Conservation (phyloP, 2,113 vertebrate genomes). For the Carassius gibelio region DNA sequence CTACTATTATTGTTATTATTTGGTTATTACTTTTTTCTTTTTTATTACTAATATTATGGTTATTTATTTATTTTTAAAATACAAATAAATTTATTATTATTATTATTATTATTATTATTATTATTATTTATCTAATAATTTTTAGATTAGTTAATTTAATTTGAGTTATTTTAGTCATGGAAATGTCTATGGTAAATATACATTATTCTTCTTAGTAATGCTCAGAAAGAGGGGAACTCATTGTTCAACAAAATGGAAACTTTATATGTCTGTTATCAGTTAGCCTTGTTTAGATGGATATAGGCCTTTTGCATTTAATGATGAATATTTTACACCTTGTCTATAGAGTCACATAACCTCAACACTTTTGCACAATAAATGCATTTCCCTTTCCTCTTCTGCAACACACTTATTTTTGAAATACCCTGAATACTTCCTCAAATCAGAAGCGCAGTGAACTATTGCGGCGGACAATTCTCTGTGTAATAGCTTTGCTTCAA, state of each 20-base stretch:
- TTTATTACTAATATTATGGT: too few relatives aligned
- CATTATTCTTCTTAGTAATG: neutral
- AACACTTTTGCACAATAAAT: conserved; percentile 3
- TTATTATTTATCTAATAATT: too few relatives aligned
- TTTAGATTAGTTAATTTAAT: neutral
- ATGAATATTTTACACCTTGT: neutral
- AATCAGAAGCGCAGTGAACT: neutral
- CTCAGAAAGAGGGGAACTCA: neutral
- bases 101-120: too few relatives aligned
- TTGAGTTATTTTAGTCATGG: neutral
- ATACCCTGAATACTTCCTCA: neutral
- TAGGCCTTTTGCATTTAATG: neutral
- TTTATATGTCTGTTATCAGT: neutral
- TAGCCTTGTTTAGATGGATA: neutral
- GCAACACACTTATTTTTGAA: neutral
- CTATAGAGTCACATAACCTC: neutral
- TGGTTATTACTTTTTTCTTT: neutral
- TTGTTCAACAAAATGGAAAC: neutral
- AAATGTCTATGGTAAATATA: neutral
- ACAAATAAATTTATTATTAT: neutral
- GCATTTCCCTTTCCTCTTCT: conserved; percentile 1
- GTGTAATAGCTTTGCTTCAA: neutral
- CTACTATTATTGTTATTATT: neutral
- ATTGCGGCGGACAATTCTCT: neutral
- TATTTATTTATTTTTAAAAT: neutral